phyloP scores from a whole-genome alignment of 2,888 invertebrate genomes.

The Agrochola lychnidis region DNA sequence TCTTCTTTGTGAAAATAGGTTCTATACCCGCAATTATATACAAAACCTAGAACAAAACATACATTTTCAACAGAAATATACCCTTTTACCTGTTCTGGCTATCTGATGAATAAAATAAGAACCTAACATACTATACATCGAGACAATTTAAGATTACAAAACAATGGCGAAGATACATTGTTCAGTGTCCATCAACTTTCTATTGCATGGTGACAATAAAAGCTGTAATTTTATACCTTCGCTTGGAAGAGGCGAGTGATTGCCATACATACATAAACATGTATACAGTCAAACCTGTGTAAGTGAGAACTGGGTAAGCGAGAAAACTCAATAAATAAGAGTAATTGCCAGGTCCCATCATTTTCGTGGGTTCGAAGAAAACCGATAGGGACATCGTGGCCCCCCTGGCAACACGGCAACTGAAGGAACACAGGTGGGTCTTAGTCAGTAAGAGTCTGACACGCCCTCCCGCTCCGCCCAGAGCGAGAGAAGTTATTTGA shows the following conservation, averaged over 20 bases:
- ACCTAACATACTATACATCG: not conserved
- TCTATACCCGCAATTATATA: not conserved
- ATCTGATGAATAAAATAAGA: not conserved
- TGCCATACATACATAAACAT: constrained; percentile 54
- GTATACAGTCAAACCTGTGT: too few species aligned
- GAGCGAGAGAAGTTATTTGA: too few species aligned
- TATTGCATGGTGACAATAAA: constrained; percentile 48
- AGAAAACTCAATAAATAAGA: too few species aligned
- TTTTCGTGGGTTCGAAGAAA: too few species aligned
- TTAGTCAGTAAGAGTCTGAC: too few species aligned
- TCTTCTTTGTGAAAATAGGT: not conserved
- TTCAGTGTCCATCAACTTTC: constrained; percentile 28
- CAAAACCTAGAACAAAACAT: not conserved
- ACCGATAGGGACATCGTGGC: too few species aligned
- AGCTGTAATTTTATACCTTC: constrained; percentile 69
- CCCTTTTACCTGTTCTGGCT: not conserved
- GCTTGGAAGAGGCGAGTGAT: constrained; percentile 64
- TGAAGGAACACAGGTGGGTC: too few species aligned
- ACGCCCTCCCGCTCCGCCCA: too few species aligned
- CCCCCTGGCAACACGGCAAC: too few species aligned
- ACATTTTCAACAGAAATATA: not conserved
- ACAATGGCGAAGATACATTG: not conserved
- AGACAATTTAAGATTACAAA: not conserved
- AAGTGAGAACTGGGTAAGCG: too few species aligned
- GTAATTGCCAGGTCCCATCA: too few species aligned